Conservation (phyloP, 1,140 invertebrate genomes). For the Vollenhovia emeryi region DNA sequence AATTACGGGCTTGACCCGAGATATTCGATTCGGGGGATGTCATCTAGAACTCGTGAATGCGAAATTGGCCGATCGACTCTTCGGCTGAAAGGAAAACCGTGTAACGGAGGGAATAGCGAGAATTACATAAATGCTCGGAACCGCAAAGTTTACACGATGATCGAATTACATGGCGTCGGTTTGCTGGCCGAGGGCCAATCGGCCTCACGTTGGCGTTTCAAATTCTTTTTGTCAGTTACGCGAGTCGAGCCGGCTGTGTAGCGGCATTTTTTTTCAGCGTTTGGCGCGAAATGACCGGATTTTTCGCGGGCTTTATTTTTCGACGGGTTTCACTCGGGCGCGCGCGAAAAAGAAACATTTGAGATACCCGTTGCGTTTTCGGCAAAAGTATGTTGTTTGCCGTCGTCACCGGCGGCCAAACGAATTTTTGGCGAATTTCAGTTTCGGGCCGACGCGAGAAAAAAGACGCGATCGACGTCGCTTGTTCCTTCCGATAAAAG, state of each 20-base stretch:
- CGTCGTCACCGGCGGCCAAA: background rate
- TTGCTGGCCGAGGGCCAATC: constrained; percentile 60
- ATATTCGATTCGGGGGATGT: constrained; percentile 4
- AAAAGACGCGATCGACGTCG: background rate
- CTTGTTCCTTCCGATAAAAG: constrained; percentile 30
- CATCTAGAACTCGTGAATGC: constrained; percentile 25
- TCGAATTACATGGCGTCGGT: constrained; percentile 63
- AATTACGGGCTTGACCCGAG: background rate
- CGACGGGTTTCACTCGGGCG: background rate
- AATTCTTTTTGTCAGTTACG: constrained; percentile 54
- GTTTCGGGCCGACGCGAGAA: background rate
- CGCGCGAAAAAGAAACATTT: constrained; percentile 26
- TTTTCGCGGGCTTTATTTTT: constrained; percentile 39
- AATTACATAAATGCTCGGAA: constrained; percentile 61
- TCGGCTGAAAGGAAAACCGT: constrained; percentile 49
- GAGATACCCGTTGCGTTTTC: constrained; percentile 24
- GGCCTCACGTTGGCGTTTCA: constrained; percentile 24
- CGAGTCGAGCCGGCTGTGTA: constrained; percentile 19
- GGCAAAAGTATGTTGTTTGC: constrained; percentile 22
- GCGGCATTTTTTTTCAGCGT: constrained; percentile 14
- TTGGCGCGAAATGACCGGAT: constrained; percentile 9
- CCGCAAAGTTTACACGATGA: constrained; percentile 60
- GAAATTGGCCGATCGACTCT: constrained; percentile 52
- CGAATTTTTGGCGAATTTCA: background rate
- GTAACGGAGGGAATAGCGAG: constrained; percentile 47